A percentile compares a stretch with the other conserved stretches of the same genome.
phyloP scores from a whole-genome alignment of 2,113 vertebrate genomes.

The Pogonocichla stellata region DNA sequence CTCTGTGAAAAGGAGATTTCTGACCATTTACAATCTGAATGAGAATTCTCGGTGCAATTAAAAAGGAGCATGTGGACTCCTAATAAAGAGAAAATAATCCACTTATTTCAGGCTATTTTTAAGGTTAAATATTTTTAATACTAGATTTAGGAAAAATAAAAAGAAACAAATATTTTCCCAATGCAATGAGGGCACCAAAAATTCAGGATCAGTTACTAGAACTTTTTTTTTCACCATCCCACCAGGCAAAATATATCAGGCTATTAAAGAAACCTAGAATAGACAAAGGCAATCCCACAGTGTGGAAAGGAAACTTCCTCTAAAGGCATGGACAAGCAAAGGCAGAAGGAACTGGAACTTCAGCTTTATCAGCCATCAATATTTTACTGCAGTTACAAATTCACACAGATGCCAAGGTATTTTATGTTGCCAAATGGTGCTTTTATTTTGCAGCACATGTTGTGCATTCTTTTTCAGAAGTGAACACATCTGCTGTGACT shows the following conservation, averaged over 20 bases:
- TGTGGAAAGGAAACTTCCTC: slow-evolving; percentile 12
- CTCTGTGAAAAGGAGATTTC: neutral
- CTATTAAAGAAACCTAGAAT: neutral
- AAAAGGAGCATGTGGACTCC: neutral
- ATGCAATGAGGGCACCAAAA: neutral
- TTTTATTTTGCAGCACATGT: slow-evolving; percentile 79
- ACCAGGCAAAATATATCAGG: neutral
- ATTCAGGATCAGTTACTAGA: neutral
- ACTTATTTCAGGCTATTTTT: neutral
- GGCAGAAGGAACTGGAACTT: slow-evolving; percentile 55
- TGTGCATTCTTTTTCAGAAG: slow-evolving; percentile 77
- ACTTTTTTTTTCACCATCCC: neutral
- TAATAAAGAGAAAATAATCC: neutral
- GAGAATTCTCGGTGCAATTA: neutral
- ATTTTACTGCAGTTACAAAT: slow-evolving; percentile 78
- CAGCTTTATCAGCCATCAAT: slow-evolving; percentile 73
- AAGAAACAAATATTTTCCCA: neutral
- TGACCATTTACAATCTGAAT: neutral
- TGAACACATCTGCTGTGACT: slow-evolving; percentile 78
- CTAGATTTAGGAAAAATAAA: neutral
- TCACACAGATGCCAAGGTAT: slow-evolving; percentile 76
- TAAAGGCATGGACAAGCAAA: slow-evolving; percentile 41
- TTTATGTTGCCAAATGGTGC: slow-evolving; percentile 81
- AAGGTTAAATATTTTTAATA: neutral
- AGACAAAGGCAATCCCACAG: neutral